These are phyloP conservation scores for Embidobia sp. DNA, from an alignment of 2,888 invertebrate genomes.

Conservation along the genomic window DNA sequence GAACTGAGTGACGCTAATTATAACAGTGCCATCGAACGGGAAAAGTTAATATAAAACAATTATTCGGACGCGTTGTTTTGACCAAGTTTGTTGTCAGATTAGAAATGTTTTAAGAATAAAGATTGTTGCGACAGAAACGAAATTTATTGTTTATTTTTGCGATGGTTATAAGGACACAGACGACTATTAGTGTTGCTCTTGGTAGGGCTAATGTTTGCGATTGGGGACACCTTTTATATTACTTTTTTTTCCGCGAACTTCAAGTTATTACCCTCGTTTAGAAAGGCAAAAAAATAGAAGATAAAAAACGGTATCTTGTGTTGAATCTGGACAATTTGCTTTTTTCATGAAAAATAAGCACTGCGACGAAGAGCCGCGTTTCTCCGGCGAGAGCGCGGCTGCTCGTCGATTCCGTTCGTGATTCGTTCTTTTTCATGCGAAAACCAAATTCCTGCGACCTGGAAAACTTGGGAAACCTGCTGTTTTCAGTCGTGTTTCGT, in stretches of 20 bases:
- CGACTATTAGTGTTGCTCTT: too few relatives aligned
- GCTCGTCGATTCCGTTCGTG: background rate
- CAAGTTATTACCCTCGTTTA: slow-evolving; percentile 2
- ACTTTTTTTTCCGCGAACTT: slow-evolving; percentile 26
- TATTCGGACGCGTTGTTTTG: too few relatives aligned
- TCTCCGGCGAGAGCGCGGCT: slow-evolving; percentile 7
- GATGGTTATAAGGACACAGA: too few relatives aligned
- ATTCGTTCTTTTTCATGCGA: slow-evolving; percentile 30
- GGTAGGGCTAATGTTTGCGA: too few relatives aligned
- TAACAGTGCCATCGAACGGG: slow-evolving; percentile 70
- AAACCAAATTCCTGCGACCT: slow-evolving; percentile 37
- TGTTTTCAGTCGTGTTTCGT: slow-evolving; percentile 32
- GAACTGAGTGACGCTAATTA: slow-evolving; percentile 43
- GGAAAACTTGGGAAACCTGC: slow-evolving; percentile 57
- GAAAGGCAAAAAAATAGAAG: background rate
- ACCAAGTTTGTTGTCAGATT: too few relatives aligned
- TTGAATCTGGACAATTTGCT: slow-evolving; percentile 45
- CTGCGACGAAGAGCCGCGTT: slow-evolving; percentile 4
- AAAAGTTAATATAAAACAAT: slow-evolving; percentile 23
- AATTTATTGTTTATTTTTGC: too few relatives aligned
- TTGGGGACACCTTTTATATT: slow-evolving; percentile 22
- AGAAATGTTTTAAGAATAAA: too few relatives aligned
- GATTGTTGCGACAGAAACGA: background rate
- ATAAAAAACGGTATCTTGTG: slow-evolving; percentile 62
- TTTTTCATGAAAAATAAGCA: slow-evolving; percentile 34